Base-by-base conservation (phyloP, 2,113 vertebrate genomes). In the Gymnogyps californianus region DNA sequence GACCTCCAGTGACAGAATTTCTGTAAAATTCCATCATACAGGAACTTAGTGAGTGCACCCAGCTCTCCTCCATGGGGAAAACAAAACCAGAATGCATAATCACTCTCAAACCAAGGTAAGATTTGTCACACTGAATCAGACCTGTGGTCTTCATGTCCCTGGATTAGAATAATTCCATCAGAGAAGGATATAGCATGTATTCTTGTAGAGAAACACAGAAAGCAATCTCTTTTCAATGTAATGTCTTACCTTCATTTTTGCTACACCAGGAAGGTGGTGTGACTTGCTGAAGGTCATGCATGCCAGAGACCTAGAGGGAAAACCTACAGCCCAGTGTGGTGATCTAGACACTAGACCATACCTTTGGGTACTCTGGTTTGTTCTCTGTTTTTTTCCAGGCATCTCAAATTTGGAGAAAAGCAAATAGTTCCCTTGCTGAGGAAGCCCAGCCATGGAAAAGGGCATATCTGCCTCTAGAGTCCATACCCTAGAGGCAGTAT, bases 301-400 rank as follows among this genome's bases (percentile, higher is more conserved):
- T 29, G 21, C 7, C 62, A 59, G 31, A 71, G 3, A 67, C 47
- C 16, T 81, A 44, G 21, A 36, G 11, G 15, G 29, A 83, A 84
- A 95, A 52, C 8, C 9, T 58, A 10, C 16, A 32, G 58, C 7
- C 10, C 18, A 44, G 2, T 13, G 4, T 16, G 12, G 31, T 77
- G 36, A 74, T 47, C 40, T 4, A 38, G 6, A 17, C 16, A 32
- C 6, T 0, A 59, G 10, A 67, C 5, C 7, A 61, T 19, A 46
- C 3, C 1, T 58, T 76, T n/a, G 46, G 6, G 9, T 38, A 58
- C 2, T 3, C 11, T 75, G 49, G 5, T 18, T 64, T 59, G 6
- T 7, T 77, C 20, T 29, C 8, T 54, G 15, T 5, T 16, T 15
- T 12, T 4, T 2, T 2, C 4, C 7, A 12, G 20, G 7, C 61